phyloP scores from a whole-genome alignment of 2,113 vertebrate species.

The Haplochromis vanheusdeni region DNA sequence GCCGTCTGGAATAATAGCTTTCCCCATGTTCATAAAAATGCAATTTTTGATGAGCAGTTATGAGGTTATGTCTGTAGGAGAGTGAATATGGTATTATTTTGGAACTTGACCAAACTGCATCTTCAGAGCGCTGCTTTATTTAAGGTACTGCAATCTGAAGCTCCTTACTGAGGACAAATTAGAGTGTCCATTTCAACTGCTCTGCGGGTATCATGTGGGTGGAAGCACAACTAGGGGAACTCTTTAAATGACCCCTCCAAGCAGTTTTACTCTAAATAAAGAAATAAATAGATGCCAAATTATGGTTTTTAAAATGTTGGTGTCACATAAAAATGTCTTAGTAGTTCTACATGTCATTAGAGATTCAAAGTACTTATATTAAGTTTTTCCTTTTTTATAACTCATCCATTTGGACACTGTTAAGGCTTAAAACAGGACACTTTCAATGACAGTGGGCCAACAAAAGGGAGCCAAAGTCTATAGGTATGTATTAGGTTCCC shows the following conservation, averaged over 20 bases:
- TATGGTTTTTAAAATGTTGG: background rate
- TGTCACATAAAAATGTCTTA: background rate
- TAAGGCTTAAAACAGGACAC: background rate
- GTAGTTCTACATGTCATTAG: background rate
- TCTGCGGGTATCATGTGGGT: background rate
- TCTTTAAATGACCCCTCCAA: background rate
- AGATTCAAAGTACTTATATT: background rate
- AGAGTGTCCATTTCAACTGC: background rate
- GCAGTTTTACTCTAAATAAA: background rate
- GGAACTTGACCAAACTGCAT: background rate
- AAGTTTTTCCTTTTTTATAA: background rate
- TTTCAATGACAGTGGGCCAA: background rate
- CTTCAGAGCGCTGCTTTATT: background rate
- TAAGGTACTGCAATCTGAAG: background rate
- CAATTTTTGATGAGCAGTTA: slow-evolving; percentile 15
- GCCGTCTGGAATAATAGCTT: slow-evolving; percentile 25
- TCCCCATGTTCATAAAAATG: slow-evolving; percentile 42
- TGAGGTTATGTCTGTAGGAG: background rate
- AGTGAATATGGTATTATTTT: background rate
- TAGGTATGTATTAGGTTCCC: background rate
- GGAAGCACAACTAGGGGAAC: background rate
- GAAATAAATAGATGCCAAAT: background rate
- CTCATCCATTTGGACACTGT: background rate
- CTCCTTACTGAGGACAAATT: background rate
- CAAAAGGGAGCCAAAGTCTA: background rate